Conservation (phyloP, 2,888 invertebrate species). For the Coleophora deauratella region DNA sequence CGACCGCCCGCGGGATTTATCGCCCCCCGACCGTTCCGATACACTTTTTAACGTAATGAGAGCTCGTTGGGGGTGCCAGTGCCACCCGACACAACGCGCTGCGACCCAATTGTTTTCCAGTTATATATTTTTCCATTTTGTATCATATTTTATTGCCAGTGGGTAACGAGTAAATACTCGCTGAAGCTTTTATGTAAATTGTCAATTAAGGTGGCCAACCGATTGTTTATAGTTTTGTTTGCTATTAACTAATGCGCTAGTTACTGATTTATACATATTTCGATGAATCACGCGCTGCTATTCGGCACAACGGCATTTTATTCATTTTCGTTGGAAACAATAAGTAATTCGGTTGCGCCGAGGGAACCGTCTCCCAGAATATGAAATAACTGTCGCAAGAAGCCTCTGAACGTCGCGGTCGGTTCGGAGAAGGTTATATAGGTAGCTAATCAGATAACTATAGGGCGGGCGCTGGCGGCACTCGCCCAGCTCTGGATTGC, state of each 20-base stretch:
- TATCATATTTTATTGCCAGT: neutral
- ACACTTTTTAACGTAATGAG: constrained; percentile 74
- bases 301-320: constrained; percentile 1
- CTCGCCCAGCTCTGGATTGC: constrained; percentile 45
- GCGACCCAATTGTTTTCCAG: constrained; percentile 29
- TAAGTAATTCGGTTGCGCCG: constrained; percentile 40
- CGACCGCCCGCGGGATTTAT: constrained; percentile 75
- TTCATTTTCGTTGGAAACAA: constrained; percentile 23
- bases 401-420: constrained; percentile 22
- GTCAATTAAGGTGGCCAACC: too few species aligned
- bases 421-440: constrained; percentile 26
- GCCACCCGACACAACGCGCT: constrained; percentile 27
- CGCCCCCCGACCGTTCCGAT: constrained; percentile 61
- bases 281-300: neutral
- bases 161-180: too few species aligned
- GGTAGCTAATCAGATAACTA: constrained; percentile 46
- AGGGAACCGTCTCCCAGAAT: constrained; percentile 56
- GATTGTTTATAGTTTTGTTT: neutral
- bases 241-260: neutral
- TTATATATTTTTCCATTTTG: constrained; percentile 12
- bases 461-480: constrained; percentile 24
- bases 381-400: constrained; percentile 50
- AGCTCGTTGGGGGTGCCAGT: constrained; percentile 33
- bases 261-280: neutral
- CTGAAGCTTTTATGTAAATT: too few species aligned